Conservation (phyloP, 2,888 invertebrate genomes). For the Drosophila dives region DNA sequence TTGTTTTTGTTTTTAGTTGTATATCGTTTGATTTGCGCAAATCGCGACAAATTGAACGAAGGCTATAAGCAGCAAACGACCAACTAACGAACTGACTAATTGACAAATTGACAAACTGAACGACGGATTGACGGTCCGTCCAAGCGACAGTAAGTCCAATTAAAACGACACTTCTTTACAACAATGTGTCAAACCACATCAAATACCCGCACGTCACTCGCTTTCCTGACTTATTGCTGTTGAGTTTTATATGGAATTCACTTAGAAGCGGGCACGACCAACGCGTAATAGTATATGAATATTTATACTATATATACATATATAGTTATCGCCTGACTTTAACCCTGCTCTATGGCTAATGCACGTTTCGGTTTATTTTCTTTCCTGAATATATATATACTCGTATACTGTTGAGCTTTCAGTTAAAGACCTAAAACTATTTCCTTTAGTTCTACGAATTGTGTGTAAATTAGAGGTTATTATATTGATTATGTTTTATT, state of each 20-base stretch:
- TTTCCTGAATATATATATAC: background rate
- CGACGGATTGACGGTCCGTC: conserved; percentile 27
- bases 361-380: conserved; percentile 27
- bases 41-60: conserved; percentile 47
- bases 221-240: conserved; percentile 23
- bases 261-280: conserved; percentile 44
- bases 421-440: background rate
- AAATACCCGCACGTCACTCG: conserved; percentile 63
- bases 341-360: conserved; percentile 21
- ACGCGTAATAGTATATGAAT: conserved; percentile 25
- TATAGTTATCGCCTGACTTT: conserved; percentile 22
- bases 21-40: conserved; percentile 77
- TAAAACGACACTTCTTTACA: conserved; percentile 41
- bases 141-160: conserved; percentile 44
- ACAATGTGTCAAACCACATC: conserved; percentile 74
- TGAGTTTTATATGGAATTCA: conserved; percentile 40
- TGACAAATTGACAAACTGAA: conserved; percentile 19
- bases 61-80: conserved; percentile 54
- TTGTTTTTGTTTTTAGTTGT: conserved; percentile 55
- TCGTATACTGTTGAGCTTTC: background rate
- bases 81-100: too few species aligned
- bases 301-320: conserved; percentile 28
- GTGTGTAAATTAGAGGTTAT: background rate
- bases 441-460: background rate
- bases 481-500: background rate